phyloP scores from a whole-genome alignment of 2,888 invertebrate genomes.

The Drosophila histrio region DNA sequence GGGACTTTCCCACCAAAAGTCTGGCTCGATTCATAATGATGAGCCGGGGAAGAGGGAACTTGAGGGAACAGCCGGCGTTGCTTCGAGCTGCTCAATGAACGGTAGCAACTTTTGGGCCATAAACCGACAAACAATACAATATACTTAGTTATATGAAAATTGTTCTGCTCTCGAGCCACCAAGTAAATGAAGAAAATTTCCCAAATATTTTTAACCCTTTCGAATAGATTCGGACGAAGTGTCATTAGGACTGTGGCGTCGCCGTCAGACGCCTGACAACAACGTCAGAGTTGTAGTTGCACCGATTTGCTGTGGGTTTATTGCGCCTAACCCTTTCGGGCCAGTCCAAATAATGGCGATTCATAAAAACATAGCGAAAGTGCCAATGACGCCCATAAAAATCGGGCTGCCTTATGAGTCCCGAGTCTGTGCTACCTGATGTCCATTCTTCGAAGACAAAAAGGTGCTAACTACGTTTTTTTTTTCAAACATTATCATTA shows the following conservation, averaged over 20 bases:
- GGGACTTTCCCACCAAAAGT: conserved; percentile 77
- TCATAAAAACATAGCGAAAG: conserved; percentile 69
- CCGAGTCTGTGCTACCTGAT: conserved; percentile 20
- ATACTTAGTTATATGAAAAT: conserved; percentile 7
- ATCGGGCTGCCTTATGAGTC: conserved; percentile 1
- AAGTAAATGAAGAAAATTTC: conserved; percentile 62
- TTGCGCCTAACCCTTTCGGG: conserved; percentile 57
- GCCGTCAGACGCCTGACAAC: conserved; percentile 47
- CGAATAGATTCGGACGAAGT: conserved; percentile 42
- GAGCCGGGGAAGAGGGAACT: conserved; percentile 2
- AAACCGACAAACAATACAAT: conserved; percentile 36
- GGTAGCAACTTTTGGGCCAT: conserved; percentile 66
- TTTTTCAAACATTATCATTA: conserved; percentile 62
- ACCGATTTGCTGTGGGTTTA: conserved; percentile 30
- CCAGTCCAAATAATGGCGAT: conserved; percentile 35
- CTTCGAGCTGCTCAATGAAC: conserved; percentile 60
- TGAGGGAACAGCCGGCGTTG: conserved; percentile 35
- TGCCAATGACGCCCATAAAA: conserved; percentile 58
- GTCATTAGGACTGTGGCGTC: conserved; percentile 80
- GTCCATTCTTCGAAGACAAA: conserved; percentile 68
- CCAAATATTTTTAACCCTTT: conserved; percentile 69
- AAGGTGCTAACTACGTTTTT: conserved; percentile 76
- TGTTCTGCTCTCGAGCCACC: conserved; percentile 48
- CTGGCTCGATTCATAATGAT: conserved; percentile 74
- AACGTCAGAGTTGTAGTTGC: conserved; percentile 31